phyloP scores from a whole-genome alignment of 2,888 invertebrate species.

The Invenusta paracnida region DNA sequence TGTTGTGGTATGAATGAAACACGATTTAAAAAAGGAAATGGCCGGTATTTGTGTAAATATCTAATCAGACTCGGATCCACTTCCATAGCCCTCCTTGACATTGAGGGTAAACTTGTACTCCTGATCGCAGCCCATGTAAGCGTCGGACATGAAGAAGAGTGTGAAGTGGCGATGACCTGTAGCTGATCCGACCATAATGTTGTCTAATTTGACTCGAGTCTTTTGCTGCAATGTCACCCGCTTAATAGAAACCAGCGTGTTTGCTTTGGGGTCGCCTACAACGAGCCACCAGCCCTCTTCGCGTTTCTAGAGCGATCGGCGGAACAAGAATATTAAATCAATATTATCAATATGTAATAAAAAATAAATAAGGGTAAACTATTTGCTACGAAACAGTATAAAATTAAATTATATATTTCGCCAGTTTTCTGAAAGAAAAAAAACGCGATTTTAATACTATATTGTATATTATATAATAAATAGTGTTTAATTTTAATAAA shows the following conservation, averaged over 20 bases:
- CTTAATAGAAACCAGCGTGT: constrained; percentile 91
- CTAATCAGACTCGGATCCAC: not conserved
- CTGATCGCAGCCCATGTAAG: constrained; percentile 97
- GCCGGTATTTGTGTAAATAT: not conserved
- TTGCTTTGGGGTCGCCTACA: constrained; percentile 87
- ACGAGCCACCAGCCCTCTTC: constrained; percentile 84
- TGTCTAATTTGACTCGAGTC: constrained; percentile 78
- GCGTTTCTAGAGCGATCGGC: constrained; percentile 58
- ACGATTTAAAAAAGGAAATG: not conserved
- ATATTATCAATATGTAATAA: too few species aligned
- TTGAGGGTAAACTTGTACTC: constrained; percentile 78
- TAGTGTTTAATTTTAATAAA: too few species aligned
- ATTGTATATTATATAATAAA: too few species aligned
- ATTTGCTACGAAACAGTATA: too few species aligned
- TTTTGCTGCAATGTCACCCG: constrained; percentile 86
- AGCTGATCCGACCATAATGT: constrained; percentile 89
- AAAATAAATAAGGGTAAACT: not conserved
- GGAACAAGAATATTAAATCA: too few species aligned
- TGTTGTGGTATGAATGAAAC: not conserved
- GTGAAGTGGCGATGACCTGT: constrained; percentile 78
- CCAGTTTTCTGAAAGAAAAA: too few species aligned
- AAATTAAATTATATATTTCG: too few species aligned
- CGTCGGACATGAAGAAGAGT: constrained; percentile 96
- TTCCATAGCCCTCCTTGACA: constrained; percentile 48
- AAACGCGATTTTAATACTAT: too few species aligned